A percentile compares a stretch with the other conserved stretches of the same genome.
These are phyloP conservation scores for Tetraodon nigroviridis DNA, from an alignment of 2,113 vertebrate species.

Conservation along the genomic window DNA sequence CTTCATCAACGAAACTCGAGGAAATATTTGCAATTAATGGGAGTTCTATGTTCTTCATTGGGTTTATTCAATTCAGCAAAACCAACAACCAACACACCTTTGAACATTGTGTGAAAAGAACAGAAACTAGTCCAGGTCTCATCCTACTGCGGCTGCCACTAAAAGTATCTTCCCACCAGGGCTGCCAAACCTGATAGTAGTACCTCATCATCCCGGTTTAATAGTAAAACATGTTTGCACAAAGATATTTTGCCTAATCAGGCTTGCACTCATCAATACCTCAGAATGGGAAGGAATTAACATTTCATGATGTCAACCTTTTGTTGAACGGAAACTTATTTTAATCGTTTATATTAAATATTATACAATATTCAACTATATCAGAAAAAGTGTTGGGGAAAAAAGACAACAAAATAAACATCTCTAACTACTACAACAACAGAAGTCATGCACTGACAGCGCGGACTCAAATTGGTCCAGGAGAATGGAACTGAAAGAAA, in stretches of 20 bases:
- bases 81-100: not conserved
- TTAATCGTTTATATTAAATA: not conserved
- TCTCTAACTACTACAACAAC: slow-evolving; percentile 48
- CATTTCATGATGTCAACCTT: not conserved
- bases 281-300: not conserved
- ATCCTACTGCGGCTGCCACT: too few species aligned
- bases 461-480: slow-evolving; percentile 50
- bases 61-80: not conserved
- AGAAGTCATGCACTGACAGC: slow-evolving; percentile 65
- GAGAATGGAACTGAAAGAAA: slow-evolving; percentile 53
- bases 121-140: too few species aligned
- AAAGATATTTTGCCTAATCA: not conserved
- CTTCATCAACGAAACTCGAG: too few species aligned
- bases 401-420: slow-evolving; percentile 24
- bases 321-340: not conserved
- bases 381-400: slow-evolving; percentile 1
- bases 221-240: too few species aligned
- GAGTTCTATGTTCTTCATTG: too few species aligned
- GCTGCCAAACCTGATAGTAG: too few species aligned
- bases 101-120: not conserved
- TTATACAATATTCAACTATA: not conserved
- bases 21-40: too few species aligned
- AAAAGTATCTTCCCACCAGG: too few species aligned
- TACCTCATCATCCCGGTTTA: too few species aligned
- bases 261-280: not conserved